These are phyloP conservation scores for Athalia cordata DNA, from an alignment of 2,888 invertebrate genomes.

Conservation along the genomic window DNA sequence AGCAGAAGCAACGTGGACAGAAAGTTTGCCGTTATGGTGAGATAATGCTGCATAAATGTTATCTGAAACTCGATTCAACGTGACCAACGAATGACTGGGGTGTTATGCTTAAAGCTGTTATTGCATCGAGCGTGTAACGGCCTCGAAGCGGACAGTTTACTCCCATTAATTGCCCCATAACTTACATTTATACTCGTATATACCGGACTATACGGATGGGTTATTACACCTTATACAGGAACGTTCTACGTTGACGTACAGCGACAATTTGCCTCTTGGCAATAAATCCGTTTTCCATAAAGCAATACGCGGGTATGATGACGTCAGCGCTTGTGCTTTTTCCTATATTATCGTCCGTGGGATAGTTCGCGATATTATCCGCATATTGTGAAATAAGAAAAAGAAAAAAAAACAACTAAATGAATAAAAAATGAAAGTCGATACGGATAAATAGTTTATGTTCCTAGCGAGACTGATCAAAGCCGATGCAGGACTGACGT, in stretches of 20 bases:
- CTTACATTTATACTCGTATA: conserved; percentile 54
- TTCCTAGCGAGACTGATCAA: conserved; percentile 7
- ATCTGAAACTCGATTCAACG: conserved; percentile 35
- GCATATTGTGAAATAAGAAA: too few species aligned
- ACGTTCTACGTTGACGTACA: conserved; percentile 49
- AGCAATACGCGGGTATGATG: conserved; percentile 31
- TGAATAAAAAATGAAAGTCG: not conserved
- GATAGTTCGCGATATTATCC: too few species aligned
- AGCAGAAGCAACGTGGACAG: not conserved
- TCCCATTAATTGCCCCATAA: conserved; percentile 56
- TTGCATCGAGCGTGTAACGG: conserved; percentile 44
- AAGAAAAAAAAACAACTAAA: not conserved
- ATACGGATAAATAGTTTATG: not conserved
- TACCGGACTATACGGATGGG: conserved; percentile 37
- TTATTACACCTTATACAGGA: conserved; percentile 29
- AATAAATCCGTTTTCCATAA: conserved; percentile 54
- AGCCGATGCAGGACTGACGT: not conserved
- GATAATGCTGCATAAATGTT: conserved; percentile 35
- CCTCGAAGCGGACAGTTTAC: conserved; percentile 51
- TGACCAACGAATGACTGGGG: conserved; percentile 34
- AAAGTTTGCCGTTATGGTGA: conserved; percentile 19
- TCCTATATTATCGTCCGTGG: too few species aligned
- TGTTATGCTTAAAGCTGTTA: conserved; percentile 39
- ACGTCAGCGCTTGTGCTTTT: conserved; percentile 35
- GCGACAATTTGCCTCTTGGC: conserved; percentile 50